Percentiles rank a stretch among this genome's conserved stretches.
Conservation (phyloP, 2,888 invertebrate genomes). For the Alloscopus bannaensis region DNA sequence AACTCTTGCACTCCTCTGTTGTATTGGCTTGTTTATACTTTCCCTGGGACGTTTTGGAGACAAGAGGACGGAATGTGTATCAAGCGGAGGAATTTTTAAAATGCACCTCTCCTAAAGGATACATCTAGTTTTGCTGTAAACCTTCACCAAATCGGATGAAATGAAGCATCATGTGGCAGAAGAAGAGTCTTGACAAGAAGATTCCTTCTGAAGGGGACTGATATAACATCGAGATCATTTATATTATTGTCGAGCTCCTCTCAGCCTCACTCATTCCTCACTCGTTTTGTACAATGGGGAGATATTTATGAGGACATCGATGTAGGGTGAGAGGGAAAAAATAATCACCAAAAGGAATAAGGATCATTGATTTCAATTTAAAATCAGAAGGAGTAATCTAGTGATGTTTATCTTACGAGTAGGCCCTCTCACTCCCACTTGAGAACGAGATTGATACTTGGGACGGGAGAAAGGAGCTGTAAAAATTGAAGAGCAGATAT, state of each 20-base stretch:
- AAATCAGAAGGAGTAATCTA: constrained; percentile 41
- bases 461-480: neutral
- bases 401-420: constrained; percentile 51
- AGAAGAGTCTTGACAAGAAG: constrained; percentile 14
- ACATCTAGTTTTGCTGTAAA: constrained; percentile 21
- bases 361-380: constrained; percentile 62
- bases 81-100: constrained; percentile 15
- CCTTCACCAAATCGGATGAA: neutral
- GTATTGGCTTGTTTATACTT: constrained; percentile 59
- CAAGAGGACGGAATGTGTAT: constrained; percentile 32
- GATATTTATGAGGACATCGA: constrained; percentile 29
- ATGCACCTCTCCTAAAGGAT: constrained; percentile 8
- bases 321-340: constrained; percentile 34
- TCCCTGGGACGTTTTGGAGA: constrained; percentile 53
- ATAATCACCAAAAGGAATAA: constrained; percentile 52
- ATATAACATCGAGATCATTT: constrained; percentile 13
- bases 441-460: too few relatives aligned
- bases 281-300: neutral
- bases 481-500: neutral
- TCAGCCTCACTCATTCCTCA: constrained; percentile 8
- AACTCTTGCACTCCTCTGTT: neutral
- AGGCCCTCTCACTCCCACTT: too few relatives aligned
- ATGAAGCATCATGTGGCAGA: neutral
- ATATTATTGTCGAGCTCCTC: constrained; percentile 5
- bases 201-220: constrained; percentile 22